Evolutionary conservation across 2,113 vertebrate genomes (phyloP).

Genomic region (Opisthocomus hoazin): DNA sequence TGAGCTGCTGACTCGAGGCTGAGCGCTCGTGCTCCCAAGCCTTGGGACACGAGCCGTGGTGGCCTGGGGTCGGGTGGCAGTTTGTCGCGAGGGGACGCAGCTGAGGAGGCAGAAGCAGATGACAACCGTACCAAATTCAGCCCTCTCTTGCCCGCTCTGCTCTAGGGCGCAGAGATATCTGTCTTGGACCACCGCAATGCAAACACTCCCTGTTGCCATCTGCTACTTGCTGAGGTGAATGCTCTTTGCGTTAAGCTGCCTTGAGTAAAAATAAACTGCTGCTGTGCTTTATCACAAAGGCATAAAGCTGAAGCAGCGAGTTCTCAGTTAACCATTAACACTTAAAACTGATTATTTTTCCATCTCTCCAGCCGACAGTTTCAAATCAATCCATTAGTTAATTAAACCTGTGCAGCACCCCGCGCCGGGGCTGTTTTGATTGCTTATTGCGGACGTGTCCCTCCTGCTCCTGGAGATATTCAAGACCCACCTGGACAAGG

Average conservation of each 20-base stretch:
- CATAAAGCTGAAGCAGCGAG: background rate
- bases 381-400: conserved; percentile 13
- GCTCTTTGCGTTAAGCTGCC: background rate
- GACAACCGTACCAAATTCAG: background rate
- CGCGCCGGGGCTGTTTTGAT: background rate
- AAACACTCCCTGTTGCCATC: background rate
- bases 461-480: background rate
- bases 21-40: background rate
- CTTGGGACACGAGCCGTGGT: background rate
- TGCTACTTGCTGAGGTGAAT: background rate
- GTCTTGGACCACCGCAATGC: background rate
- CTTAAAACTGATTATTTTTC: conserved; percentile 10
- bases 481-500: no score
- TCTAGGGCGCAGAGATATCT: background rate
- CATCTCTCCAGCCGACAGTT: background rate
- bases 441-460: background rate
- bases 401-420: background rate
- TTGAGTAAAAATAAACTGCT: background rate
- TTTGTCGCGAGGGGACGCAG: background rate
- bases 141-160: background rate
- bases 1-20: background rate
- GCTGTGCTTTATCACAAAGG: background rate
- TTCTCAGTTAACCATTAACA: conserved; percentile 57
- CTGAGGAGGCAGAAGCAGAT: background rate
- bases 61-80: background rate